Evolutionary conservation across 2,113 vertebrate species (phyloP).

Genomic region (Perca fluviatilis): DNA sequence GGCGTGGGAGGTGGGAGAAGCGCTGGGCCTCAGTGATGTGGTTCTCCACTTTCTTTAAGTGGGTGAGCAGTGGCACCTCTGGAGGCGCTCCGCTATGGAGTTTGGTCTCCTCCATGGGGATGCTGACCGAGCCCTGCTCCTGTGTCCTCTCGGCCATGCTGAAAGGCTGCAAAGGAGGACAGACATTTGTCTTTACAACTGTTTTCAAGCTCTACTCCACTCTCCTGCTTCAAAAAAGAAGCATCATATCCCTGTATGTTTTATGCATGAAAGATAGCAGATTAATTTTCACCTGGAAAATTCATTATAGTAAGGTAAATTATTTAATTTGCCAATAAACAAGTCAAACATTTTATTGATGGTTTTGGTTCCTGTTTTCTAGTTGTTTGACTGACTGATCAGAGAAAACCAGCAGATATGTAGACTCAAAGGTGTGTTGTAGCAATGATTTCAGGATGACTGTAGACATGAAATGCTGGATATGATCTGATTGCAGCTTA

Average conservation of each 20-base stretch:
- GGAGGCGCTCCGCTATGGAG: conserved; percentile 78
- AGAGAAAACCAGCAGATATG: conserved; percentile 1
- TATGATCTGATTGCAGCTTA: conserved; percentile 63
- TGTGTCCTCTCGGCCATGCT: conserved; percentile 90
- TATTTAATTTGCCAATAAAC: neutral
- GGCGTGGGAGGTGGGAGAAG: conserved; percentile 96
- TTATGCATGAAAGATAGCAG: neutral
- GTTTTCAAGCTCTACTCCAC: neutral
- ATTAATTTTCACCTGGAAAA: neutral
- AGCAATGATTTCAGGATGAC: conserved; percentile 30
- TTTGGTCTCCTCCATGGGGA: conserved; percentile 93
- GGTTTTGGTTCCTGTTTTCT: neutral
- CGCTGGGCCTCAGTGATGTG: conserved; percentile 98
- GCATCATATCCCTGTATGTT: neutral
- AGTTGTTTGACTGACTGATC: neutral
- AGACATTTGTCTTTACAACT: neutral
- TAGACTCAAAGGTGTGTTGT: conserved; percentile 22
- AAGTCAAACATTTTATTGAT: neutral
- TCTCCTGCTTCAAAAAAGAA: neutral
- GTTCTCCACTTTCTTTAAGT: conserved; percentile 99
- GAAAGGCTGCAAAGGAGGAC: conserved; percentile 69
- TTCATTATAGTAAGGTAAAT: neutral
- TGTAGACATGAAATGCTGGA: conserved; percentile 50
- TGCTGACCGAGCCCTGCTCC: conserved; percentile 87
- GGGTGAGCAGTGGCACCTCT: conserved; percentile 92